Evolutionary conservation across 2,888 invertebrate species (phyloP), one percentile per base, ranked within the genome.

Genomic region (Tridacna gigas): DNA sequence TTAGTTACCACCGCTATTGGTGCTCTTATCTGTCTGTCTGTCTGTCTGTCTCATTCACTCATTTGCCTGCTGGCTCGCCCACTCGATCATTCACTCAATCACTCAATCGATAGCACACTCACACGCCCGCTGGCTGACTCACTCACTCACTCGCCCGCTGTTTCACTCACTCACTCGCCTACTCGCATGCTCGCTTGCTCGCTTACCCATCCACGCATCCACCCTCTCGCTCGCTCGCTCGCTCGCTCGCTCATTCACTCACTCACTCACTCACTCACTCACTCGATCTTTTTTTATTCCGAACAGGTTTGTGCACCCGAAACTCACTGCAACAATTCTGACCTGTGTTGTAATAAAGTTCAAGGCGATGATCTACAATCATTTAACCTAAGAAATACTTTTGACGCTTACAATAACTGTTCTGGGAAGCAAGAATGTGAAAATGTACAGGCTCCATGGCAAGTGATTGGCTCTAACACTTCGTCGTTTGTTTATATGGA

Each of bases 381-480:
- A 20, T 75, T 75, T 25, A 75, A 63, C 25, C 26, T 61, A 13
- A 63, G 63, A 25, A 75, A 75, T 20, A 63, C 75, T 22, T 75
- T 47, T 37, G 63, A 63, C n/a, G 48, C 75, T 22, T 75, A 63
- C 47, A 65, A 47, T 13, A 75, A 75, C 47, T 75, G 75, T 47
- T 75, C 75, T 15, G 75, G 75, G 12, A 61, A 65, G 47, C 45
- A 25, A 5, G 61, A 47, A 47, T 75, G 75, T 25, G 3, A 26
- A 5, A 63, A 65, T 25, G 63, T 75, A 9, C 75, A 75, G 47
- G 61, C 75, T 7, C 75, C 75, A 22, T 75, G 75, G 75, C 75
- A 75, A 63, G 22, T 63, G 75, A 75, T 75, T 18, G 22, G 18
- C 45, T n/a, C 60, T 4, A 47, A 20, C 28, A 37, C 45, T 7